Evolutionary conservation across 2,888 invertebrate genomes (phyloP), one percentile per base, ranked within the genome.

Genomic region (Pilophorus perplexus): DNA sequence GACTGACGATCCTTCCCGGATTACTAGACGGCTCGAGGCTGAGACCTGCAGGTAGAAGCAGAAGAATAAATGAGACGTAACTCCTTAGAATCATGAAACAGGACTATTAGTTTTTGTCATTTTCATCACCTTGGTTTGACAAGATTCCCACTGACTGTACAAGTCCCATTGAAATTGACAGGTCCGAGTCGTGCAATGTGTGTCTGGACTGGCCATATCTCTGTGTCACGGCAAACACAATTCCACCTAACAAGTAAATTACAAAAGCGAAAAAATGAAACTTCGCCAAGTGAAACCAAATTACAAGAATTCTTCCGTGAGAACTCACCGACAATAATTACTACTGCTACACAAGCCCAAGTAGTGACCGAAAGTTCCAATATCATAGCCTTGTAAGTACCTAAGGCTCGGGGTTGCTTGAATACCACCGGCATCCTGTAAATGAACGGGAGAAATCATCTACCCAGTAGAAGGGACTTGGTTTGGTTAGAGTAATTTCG

Each of bases 341-440:
- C 20, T 12, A 12, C 46, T 27, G 42, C 60, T 5, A 60, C 44
- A 25, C 42, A 23, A 23, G 20, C 18, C 60, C 60, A 60, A 25
- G 60, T 16, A 27, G 22, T 27, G 27, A 44, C 25, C 5, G 60
- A 27, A 4, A 60, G 37, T 16, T 60, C 60, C 2, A 60, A 18
- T 18, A 60, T 27, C 60, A 60, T 60, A 5, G 60, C 60, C 44
- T 18, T 60, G 44, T 60, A 60, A 6, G 60, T 60, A 12, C 60
- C 60, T 8, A 60, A 18, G 4, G 60, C 46, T 25, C 46, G 23
- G n/a, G 60, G 60, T 28, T 60, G 60, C 27, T 60, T 60, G 22
- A 60, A 60, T 23, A 60, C 23, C n/a, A 44, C 20, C 3, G 42
- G 28, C 42, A 42, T 42, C 44, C 60, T 60, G 46, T 1, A 57